Evolutionary conservation across 2,797 vertebrate species (phyloP), one percentile per base, ranked within the genome.

Genomic region (Pseudopleuronectes americanus): DNA sequence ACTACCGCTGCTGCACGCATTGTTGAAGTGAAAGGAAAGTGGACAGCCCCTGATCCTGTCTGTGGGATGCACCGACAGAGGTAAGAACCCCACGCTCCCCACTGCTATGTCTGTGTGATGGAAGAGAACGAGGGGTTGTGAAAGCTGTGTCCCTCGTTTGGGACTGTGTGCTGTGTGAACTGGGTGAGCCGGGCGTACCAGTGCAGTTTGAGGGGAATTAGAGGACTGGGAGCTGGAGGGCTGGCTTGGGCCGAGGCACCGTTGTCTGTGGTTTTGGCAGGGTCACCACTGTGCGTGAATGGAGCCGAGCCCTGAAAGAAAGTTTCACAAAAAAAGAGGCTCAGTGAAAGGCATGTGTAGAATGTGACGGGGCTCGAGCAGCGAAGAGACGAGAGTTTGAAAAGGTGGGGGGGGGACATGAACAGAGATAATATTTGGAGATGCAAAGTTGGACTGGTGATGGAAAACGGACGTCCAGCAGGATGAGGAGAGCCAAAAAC

Each of bases 191-290:
- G 60, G 55, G 71, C 57, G 73, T 68, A 74, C 26, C 24, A 60
- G 68, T 64, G 76, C 66, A 64, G 61, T 57, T 79, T 80, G 67
- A 41, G 71, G 61, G 68, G 75, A 76, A 80, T 62, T 57, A 26
- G 70, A 52, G 60, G 68, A 68, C 66, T 71, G 66, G 67, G 57
- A 79, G 65, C 66, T 77, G 36, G 68, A 76, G 75, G 75, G 76
- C 69, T 84, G 80, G 89, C 74, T 80, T 54, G 80, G 86, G 68
- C 68, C 79, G 81, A 81, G 87, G 82, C 74, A 79, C 76, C 65
- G 81, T 85, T 77, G 85, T 90, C 87, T 87, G 90, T 88, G 90
- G 87, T 94, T 94, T 94, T 94, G 93, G 94, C 94, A 94, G 80
- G 85, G 78, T 86, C 80, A 86, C 84, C 74, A 68, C 83, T 80